phyloP scores from a whole-genome alignment of 2,113 vertebrate species.

The Dipodomys ordii region DNA sequence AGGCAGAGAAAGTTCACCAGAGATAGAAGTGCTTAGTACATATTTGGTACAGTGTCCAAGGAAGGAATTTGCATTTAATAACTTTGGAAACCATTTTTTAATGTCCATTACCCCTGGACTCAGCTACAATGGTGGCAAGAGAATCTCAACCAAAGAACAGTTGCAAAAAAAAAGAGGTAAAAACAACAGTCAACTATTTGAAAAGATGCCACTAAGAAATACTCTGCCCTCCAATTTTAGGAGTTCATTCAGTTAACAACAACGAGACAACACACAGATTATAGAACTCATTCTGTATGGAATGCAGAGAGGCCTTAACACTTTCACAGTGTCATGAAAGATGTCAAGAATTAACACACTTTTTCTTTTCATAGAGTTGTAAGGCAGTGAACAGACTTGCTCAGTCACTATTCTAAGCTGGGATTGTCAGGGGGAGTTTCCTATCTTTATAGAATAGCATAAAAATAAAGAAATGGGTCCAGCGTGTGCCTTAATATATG shows the following conservation, averaged over 20 bases:
- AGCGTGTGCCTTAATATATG: not conserved
- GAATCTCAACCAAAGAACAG: not conserved
- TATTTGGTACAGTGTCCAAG: slow-evolving; percentile 56
- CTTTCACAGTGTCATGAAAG: not conserved
- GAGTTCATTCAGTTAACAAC: not conserved
- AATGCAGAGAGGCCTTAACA: not conserved
- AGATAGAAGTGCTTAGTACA: slow-evolving; percentile 51
- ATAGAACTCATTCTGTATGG: not conserved
- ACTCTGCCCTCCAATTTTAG: not conserved
- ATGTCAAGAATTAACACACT: not conserved
- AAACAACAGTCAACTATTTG: not conserved
- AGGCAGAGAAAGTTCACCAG: slow-evolving; percentile 58
- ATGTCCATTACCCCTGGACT: slow-evolving; percentile 26
- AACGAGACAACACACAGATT: not conserved
- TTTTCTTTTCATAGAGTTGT: not conserved
- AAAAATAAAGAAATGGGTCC: not conserved
- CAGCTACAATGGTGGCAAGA: slow-evolving; percentile 11
- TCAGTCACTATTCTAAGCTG: not conserved
- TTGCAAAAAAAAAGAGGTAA: slow-evolving; percentile 4
- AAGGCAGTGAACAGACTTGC: not conserved
- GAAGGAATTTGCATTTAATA: slow-evolving; percentile 69
- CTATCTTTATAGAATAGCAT: not conserved
- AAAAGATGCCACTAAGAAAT: slow-evolving; percentile 1
- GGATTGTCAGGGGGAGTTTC: not conserved
- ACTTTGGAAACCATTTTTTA: slow-evolving; percentile 50